Conservation (phyloP, 2,888 invertebrate genomes). For the Monoplex corrugatus region DNA sequence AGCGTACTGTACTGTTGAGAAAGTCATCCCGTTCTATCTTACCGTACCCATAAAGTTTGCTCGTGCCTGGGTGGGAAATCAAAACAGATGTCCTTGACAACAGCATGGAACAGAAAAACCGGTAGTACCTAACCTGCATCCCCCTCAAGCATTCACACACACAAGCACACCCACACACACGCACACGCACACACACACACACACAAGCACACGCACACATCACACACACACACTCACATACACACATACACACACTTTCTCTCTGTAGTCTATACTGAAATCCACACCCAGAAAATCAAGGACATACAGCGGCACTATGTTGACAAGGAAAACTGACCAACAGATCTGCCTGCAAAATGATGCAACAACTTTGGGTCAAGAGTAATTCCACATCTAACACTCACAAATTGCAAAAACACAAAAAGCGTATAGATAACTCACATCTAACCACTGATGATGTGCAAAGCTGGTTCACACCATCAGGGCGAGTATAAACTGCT, state of each 20-base stretch:
- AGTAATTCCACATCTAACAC: too few relatives aligned
- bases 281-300: too few relatives aligned
- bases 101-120: background rate
- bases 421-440: too few relatives aligned
- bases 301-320: too few relatives aligned
- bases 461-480: too few relatives aligned
- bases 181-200: background rate
- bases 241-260: constrained; percentile 17
- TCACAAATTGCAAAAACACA: too few relatives aligned
- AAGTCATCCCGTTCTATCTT: constrained; percentile 20
- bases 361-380: too few relatives aligned
- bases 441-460: too few relatives aligned
- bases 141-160: background rate
- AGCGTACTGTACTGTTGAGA: constrained; percentile 6
- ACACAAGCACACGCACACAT: background rate
- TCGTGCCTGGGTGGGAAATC: constrained; percentile 9
- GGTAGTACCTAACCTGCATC: background rate
- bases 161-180: background rate
- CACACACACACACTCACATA: constrained; percentile 35
- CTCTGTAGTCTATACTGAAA: too few relatives aligned
- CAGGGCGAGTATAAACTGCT: too few relatives aligned
- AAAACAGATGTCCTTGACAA: constrained; percentile 14
- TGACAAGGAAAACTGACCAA: too few relatives aligned
- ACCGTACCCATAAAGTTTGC: constrained; percentile 10
- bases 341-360: too few relatives aligned